Conservation (phyloP, 1,140 invertebrate species). For the Bombus confusus region DNA sequence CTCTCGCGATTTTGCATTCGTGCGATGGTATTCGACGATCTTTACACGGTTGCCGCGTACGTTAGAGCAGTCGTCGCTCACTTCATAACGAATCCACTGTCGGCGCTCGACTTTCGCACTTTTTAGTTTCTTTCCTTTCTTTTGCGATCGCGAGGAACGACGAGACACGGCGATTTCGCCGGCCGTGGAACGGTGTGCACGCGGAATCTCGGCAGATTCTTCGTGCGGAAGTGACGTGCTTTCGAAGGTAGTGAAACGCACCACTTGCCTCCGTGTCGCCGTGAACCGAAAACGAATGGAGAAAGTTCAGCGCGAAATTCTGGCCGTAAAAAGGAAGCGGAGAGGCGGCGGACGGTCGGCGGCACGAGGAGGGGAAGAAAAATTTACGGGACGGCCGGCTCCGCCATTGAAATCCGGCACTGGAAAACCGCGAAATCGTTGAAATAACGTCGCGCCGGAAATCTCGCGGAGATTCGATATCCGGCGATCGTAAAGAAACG, state of each 20-base stretch:
- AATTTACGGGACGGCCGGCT: constrained; percentile 51
- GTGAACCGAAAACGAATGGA: constrained; percentile 60
- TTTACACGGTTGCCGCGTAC: too few relatives aligned
- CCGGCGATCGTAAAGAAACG: constrained; percentile 49
- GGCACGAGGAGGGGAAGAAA: background rate
- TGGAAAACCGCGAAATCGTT: constrained; percentile 50
- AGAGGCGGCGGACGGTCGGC: background rate
- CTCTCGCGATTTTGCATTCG: too few relatives aligned
- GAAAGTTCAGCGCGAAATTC: constrained; percentile 58
- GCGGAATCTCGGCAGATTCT: constrained; percentile 22
- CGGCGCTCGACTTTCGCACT: too few relatives aligned
- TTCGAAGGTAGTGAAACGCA: constrained; percentile 65
- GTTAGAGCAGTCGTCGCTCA: too few relatives aligned
- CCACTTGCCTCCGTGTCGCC: constrained; percentile 47
- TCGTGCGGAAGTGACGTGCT: constrained; percentile 62
- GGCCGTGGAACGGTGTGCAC: background rate
- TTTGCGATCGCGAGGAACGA: background rate
- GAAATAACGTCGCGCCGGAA: constrained; percentile 54
- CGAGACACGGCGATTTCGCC: background rate
- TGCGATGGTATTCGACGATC: too few relatives aligned
- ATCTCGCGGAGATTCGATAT: constrained; percentile 54
- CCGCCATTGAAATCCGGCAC: constrained; percentile 41
- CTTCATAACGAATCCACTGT: too few relatives aligned
- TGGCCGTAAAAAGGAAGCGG: background rate
- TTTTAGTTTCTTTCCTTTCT: background rate